Base-by-base conservation (phyloP, 2,888 invertebrate genomes). In the Metellina segmentata region DNA sequence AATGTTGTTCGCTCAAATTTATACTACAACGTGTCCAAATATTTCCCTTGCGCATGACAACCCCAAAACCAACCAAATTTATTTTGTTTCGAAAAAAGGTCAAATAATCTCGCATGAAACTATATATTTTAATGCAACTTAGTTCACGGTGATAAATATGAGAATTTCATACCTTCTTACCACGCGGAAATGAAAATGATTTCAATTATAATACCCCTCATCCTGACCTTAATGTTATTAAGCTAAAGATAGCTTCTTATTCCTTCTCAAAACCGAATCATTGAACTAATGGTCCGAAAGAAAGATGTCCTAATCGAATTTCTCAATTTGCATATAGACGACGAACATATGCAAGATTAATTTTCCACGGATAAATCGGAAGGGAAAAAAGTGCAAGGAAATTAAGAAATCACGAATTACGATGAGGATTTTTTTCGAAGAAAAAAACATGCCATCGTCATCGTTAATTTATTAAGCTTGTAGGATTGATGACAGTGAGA, bases 401-500 rank as follows among this genome's bases (percentile, higher is more conserved):
- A 87, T 20, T 79, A 79, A 88, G 81, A 74, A 81, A 71, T 88
- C 72, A 88, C 48, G 51, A 81, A 87, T 52, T 48, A 71, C n/a
- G 16, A 53, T 13, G 52, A 11, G 13, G 53, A 53, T 70, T 61
- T 86, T 49, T 75, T 20, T 19, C 34, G 51, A 48, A 78, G 7
- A 20, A 52, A 51, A 53, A 77, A 78, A 77, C 8, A 34, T 48
- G 11, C 71, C 7, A 51, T 61, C 48, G 85, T 48, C 79, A 87
- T 87, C 71, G 72, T 88, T 81, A 88, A 88, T 81, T 88, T 88
- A 81, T 81, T 88, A 71, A 34, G n/a, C 61, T 81, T 11, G 48
- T 19, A 72, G 48, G 53, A 72, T 72, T 87, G 81, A 72, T 34
- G 34, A 79, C 20, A 52, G 61, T 11, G 74, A 74, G 72, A 53